Evolutionary conservation across 2,888 invertebrate species (phyloP), one percentile per base, ranked within the genome.

Genomic region (Ditylenchus weischeri): DNA sequence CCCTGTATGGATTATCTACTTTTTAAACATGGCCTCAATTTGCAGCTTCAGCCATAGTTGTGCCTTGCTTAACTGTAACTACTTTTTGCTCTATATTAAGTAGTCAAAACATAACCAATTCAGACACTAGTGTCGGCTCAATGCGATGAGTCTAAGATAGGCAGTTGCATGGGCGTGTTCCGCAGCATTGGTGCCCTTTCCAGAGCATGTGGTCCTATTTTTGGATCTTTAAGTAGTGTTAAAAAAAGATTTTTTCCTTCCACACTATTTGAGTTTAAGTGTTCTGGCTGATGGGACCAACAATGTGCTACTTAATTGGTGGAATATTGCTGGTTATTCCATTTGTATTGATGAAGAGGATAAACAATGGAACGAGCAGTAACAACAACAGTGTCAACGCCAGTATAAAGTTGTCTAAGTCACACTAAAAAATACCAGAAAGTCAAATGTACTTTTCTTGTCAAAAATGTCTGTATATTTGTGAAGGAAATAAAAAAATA

Each of bases 281-380:
- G 36, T 95, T 92, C 86, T 95, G 95, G 95, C 89, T 90, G 82
- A 87, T 90, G 65, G 94, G 94, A 10, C 90, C 93, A 5, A 87
- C 87, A 65, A 84, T 88, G 19, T 92, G 93, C 0, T 95, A 95
- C 83, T 86, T 89, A 6, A 85, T 89, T 48, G 94, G 94, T 19
- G 90, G 91, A 23, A 75, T 89, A 49, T 85, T 89, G 62, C 87
- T 94, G 69, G 79, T 90, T 57, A 85, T 90, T 84, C 94, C 94
- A 7, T 68, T 15, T 23, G 2, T 13, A 21, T 54, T 54, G n/a
- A 18, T 54, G 54, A 21, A n/a, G n/a, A 21, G 54, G 29, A 54
- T 54, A 11, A 29, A 54, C 6, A 29, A 29, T 29, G 29, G 5
- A 29, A 29, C 29, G 29, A 43, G 43, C 15, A n/a, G n/a, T n/a